These are phyloP conservation scores for Chauna torquata DNA, from an alignment of 2,113 vertebrate genomes.

Conservation along the genomic window DNA sequence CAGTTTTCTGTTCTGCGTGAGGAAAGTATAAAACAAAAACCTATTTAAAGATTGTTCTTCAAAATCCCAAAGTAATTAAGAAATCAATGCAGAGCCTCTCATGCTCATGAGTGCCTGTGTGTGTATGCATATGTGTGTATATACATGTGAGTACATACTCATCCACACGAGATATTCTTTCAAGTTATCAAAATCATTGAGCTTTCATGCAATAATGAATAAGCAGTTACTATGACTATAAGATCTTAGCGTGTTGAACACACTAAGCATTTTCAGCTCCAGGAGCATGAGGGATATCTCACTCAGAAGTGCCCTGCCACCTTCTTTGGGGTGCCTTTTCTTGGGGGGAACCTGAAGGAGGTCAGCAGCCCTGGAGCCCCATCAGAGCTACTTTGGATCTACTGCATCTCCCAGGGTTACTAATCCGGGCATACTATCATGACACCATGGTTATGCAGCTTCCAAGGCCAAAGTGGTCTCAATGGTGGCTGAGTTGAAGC, in stretches of 20 bases:
- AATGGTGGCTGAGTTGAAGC: accelerated
- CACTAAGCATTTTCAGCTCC: background rate
- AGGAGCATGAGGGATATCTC: background rate
- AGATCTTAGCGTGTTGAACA: background rate
- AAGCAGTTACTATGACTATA: background rate
- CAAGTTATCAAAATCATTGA: background rate
- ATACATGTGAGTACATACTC: background rate
- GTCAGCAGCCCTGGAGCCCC: background rate
- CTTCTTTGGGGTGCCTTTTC: background rate
- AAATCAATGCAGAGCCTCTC: background rate
- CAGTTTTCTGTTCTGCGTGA: background rate
- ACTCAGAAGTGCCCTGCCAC: background rate
- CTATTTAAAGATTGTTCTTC: background rate
- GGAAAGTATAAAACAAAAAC: background rate
- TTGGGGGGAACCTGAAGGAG: background rate
- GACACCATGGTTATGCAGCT: background rate
- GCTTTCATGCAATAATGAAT: background rate
- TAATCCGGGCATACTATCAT: background rate
- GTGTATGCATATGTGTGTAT: background rate
- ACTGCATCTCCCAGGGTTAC: background rate
- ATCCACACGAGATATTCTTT: background rate
- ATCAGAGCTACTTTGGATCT: background rate
- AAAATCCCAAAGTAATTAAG: background rate
- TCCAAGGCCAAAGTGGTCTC: background rate
- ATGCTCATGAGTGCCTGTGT: background rate